phyloP scores from a whole-genome alignment of 1,140 invertebrate species.

The Eupristina koningsbergeri region DNA sequence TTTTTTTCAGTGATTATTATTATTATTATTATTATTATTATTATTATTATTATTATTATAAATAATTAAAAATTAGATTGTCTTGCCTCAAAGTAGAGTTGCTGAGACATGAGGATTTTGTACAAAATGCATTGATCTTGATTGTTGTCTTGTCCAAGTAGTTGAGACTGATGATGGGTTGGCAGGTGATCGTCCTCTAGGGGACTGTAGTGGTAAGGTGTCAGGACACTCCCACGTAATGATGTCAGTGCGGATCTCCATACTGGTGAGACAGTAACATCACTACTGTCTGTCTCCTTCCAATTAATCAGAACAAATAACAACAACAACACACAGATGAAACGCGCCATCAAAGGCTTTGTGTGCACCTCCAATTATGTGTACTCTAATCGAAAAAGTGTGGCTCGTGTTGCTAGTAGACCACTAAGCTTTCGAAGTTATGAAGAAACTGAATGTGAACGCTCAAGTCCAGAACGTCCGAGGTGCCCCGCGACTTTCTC shows the following conservation, averaged over 20 bases:
- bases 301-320: not conserved
- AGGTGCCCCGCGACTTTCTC: conserved; percentile 14
- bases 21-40: no score
- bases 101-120: conserved; percentile 79
- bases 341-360: not conserved
- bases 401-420: not conserved
- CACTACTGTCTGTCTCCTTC: not conserved
- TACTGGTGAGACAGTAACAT: not conserved
- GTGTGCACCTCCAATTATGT: no score
- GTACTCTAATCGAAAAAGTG: no score
- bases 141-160: conserved; percentile 53
- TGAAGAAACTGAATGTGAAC: not conserved
- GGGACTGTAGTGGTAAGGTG: conserved; percentile 52
- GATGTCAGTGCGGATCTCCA: conserved; percentile 62
- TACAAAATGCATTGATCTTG: conserved; percentile 78
- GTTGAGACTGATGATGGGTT: conserved; percentile 43
- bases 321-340: not conserved
- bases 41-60: no score
- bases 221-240: conserved; percentile 55
- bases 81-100: conserved; percentile 78
- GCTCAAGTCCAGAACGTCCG: not conserved
- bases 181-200: conserved; percentile 52
- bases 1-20: no score
- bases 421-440: not conserved
- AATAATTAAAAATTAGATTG: not conserved